Base-by-base conservation (phyloP, 2,113 vertebrate genomes). In the Haemorhous mexicanus region DNA sequence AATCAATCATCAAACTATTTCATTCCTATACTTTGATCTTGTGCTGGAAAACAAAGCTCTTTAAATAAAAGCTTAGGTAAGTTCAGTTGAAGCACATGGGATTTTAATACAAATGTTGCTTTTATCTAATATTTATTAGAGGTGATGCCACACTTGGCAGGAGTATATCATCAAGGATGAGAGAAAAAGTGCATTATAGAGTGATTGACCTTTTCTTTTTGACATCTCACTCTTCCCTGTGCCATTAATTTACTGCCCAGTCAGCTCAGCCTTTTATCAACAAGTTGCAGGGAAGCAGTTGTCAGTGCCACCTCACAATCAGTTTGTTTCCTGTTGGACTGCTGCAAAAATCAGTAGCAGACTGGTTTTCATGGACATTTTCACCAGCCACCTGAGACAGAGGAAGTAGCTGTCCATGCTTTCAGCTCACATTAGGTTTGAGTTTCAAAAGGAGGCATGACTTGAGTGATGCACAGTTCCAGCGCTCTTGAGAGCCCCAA, bases 61-160 rank as follows among this genome's bases (percentile, higher is more conserved):
- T 80, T 82, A 55, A 62, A n/a, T 46, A 39, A 72, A 77, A 85
- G 30, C 50, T 37, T 82, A 47, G 32, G 5, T 49, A 32, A 67
- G 4, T 79, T 82, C 35, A 46, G 0, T 44, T 69, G 33, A 89
- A 83, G 37, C 52, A 55, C 5, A 3, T 41, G 19, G 0, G 0
- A 4, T 70, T 90, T 81, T 17, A 79, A n/a, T 85, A n/a, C 7
- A 75, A 43, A 10, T 30, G 6, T 46, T 81, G 10, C 18, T 39
- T 59, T 68, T 91, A 44, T 66, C 16, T 83, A 19, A 8, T 75
- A 43, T 49, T 73, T 86, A 9, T 70, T 81, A 61, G 47, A 28
- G 12, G 2, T 68, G 67, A n/a, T 80, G 37, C 10, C 46, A 61
- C 16, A 47, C 83, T 66, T 90, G 49, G 9, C 41, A 46, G 35